Percentiles rank a stretch among this genome's conserved stretches.
These are phyloP conservation scores for Xenotilapia flavipinnis DNA, from an alignment of 2,113 vertebrate genomes.

Conservation along the genomic window DNA sequence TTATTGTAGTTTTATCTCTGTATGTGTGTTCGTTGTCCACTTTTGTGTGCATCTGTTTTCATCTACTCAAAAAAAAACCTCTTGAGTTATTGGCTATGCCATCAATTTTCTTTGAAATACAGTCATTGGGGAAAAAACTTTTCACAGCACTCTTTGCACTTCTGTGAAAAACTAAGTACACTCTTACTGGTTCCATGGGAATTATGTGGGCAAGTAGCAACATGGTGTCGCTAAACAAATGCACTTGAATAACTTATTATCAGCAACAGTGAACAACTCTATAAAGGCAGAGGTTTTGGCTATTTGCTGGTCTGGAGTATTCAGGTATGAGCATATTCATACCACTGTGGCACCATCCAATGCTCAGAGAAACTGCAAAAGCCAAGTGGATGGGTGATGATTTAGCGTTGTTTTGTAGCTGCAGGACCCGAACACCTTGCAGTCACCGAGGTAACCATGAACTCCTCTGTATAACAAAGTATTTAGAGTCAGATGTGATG, in stretches of 20 bases:
- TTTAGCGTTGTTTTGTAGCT: not conserved
- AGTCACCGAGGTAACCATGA: not conserved
- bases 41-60: not conserved
- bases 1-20: not conserved
- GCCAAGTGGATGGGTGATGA: not conserved
- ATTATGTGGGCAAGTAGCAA: not conserved
- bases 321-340: not conserved
- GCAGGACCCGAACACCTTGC: not conserved
- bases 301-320: not conserved
- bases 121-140: not conserved
- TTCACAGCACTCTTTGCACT: not conserved
- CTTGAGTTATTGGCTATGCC: not conserved
- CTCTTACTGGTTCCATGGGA: not conserved
- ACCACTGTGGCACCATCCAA: not conserved
- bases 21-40: not conserved
- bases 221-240: not conserved
- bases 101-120: not conserved
- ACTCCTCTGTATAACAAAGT: not conserved
- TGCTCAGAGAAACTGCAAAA: not conserved
- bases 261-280: not conserved
- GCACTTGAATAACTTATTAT: not conserved
- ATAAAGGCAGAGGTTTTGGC: not conserved
- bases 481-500: not conserved
- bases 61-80: not conserved
- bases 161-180: not conserved